A percentile compares a stretch with the other conserved stretches of the same genome.
Evolutionary conservation across 2,888 invertebrate species (phyloP).

Genomic region (Scotopteryx bipunctaria): DNA sequence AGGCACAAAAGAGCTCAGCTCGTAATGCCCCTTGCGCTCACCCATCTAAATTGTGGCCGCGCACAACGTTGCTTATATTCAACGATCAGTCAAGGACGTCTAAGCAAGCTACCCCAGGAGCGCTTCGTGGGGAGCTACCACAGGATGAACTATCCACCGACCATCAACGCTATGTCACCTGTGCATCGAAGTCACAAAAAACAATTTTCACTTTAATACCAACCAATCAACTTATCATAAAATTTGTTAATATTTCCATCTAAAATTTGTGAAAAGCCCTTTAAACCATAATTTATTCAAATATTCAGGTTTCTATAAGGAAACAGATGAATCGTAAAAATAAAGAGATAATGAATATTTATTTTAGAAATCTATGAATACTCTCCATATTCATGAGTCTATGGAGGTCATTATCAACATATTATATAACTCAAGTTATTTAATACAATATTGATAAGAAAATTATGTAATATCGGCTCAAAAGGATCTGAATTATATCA

Average conservation of each 20-base stretch:
- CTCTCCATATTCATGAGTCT: constrained; percentile 12
- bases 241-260: background rate
- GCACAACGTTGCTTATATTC: too few species aligned
- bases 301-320: constrained; percentile 2
- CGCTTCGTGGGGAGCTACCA: too few species aligned
- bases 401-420: constrained; percentile 20
- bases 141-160: too few species aligned
- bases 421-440: constrained; percentile 5
- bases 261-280: background rate
- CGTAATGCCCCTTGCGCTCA: too few species aligned
- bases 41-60: too few species aligned
- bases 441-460: constrained; percentile 5
- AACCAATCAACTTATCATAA: too few species aligned
- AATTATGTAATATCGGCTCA: constrained; percentile 13
- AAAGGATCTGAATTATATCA: constrained; percentile 19
- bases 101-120: too few species aligned
- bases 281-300: background rate
- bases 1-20: too few species aligned
- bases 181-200: too few species aligned
- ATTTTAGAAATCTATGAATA: constrained; percentile 18
- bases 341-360: constrained; percentile 3
- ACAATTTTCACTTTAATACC: too few species aligned
- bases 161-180: too few species aligned
- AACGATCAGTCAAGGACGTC: too few species aligned
- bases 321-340: constrained; percentile 8